Percentiles rank a stretch among this genome's conserved stretches.
Conservation (phyloP, 2,797 vertebrate genomes). For the Pampus argenteus region DNA sequence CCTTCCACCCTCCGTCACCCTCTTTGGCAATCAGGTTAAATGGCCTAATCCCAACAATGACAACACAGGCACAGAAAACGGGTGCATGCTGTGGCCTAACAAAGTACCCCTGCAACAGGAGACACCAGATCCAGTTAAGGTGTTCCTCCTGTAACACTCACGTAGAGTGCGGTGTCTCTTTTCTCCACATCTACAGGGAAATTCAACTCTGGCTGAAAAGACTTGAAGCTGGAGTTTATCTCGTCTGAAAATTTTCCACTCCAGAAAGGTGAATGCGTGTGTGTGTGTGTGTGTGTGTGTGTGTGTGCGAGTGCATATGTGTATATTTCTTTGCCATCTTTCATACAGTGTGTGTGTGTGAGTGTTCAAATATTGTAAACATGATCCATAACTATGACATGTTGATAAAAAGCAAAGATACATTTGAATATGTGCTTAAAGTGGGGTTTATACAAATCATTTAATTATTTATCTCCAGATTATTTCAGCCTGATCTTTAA, state of each 20-base stretch:
- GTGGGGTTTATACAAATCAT: not conserved
- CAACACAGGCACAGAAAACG: slow-evolving; percentile 72
- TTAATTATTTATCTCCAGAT: slow-evolving; percentile 17
- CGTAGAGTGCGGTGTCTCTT: slow-evolving; percentile 73
- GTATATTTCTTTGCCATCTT: slow-evolving; percentile 8
- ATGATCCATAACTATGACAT: not conserved
- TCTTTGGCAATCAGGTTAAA: slow-evolving; percentile 74
- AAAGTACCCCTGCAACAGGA: slow-evolving; percentile 75
- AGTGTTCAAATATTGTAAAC: slow-evolving; percentile 2
- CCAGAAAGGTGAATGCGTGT: slow-evolving; percentile 4
- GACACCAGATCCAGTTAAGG: slow-evolving; percentile 75
- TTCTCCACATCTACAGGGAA: slow-evolving; percentile 63
- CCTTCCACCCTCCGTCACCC: slow-evolving; percentile 58
- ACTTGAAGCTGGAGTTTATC: slow-evolving; percentile 33
- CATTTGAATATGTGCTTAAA: slow-evolving; percentile 6
- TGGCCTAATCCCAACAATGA: slow-evolving; percentile 74
- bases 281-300: not conserved
- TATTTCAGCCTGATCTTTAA: slow-evolving; percentile 26
- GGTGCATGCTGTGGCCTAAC: slow-evolving; percentile 61
- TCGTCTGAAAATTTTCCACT: slow-evolving; percentile 47
- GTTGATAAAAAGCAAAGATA: slow-evolving; percentile 11
- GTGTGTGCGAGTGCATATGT: not conserved
- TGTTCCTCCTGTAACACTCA: slow-evolving; percentile 71
- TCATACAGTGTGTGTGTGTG: not conserved
- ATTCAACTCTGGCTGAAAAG: slow-evolving; percentile 61